Evolutionary conservation across 2,888 invertebrate genomes (phyloP).

Genomic region (Nineta flava): DNA sequence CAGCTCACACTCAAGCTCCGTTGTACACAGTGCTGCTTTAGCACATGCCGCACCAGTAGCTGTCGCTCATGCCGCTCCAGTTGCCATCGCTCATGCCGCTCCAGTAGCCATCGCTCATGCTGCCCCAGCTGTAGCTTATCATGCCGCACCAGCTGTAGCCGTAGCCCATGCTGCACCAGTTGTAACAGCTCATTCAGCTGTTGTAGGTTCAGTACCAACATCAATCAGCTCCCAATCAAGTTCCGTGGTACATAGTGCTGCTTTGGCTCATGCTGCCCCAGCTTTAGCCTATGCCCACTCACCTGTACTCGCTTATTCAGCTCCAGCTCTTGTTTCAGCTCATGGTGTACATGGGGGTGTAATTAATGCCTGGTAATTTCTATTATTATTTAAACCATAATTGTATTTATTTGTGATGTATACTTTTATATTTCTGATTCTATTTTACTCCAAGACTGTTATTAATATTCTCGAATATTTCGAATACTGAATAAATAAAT

Average conservation of each 20-base stretch:
- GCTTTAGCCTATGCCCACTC: conserved; percentile 7
- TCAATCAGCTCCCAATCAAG: conserved; percentile 14
- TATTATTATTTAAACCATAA: too few species aligned
- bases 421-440: too few species aligned
- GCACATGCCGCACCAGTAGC: conserved; percentile 10
- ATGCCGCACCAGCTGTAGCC: too few species aligned
- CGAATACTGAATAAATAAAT: too few species aligned
- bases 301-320: conserved; percentile 7
- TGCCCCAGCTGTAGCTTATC: conserved; percentile 9
- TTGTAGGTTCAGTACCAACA: conserved; percentile 17
- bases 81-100: conserved; percentile 22
- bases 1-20: conserved; percentile 12
- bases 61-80: conserved; percentile 20
- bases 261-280: conserved; percentile 8
- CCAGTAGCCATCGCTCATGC: too few species aligned
- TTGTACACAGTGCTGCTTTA: conserved; percentile 12
- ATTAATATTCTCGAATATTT: too few species aligned
- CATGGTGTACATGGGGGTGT: conserved; percentile 13
- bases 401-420: too few species aligned
- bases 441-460: too few species aligned
- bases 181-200: conserved; percentile 9
- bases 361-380: conserved; percentile 5
- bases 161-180: conserved; percentile 12
- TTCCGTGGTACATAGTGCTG: conserved; percentile 10
- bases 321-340: conserved; percentile 12